Percentiles rank a stretch among this genome's conserved stretches.
Evolutionary conservation across 2,888 invertebrate species (phyloP).

Genomic region (Nephrotoma flavescens): DNA sequence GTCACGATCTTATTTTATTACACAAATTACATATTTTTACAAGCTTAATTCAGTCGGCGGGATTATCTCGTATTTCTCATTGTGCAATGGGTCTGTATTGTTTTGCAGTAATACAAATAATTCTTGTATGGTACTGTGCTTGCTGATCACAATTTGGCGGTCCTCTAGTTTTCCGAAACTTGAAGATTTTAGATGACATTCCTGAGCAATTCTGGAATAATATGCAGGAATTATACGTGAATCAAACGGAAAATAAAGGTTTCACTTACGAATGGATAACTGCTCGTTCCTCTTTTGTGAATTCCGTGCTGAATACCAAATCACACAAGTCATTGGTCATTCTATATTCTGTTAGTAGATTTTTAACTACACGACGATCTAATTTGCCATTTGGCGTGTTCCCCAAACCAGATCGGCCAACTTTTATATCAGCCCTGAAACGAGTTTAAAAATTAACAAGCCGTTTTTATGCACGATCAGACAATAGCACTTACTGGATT

Average conservation of each 20-base stretch:
- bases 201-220: conserved; percentile 28
- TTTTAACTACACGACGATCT: conserved; percentile 20
- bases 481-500: conserved; percentile 21
- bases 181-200: conserved; percentile 33
- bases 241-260: not conserved
- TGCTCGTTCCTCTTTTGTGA: conserved; percentile 48
- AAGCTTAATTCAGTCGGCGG: not conserved
- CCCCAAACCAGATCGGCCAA: conserved; percentile 26
- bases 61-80: not conserved
- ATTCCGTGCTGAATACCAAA: conserved; percentile 39
- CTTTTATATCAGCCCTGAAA: conserved; percentile 25
- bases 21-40: not conserved
- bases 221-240: not conserved
- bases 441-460: not conserved
- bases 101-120: not conserved
- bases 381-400: conserved; percentile 16
- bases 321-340: conserved; percentile 38
- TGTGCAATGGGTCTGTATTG: not conserved
- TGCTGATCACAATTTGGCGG: conserved; percentile 25
- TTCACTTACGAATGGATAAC: conserved; percentile 37
- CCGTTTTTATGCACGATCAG: not conserved
- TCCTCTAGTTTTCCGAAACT: conserved; percentile 37
- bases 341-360: conserved; percentile 28
- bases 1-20: not conserved
- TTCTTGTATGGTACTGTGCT: conserved; percentile 10